Evolutionary conservation across 2,888 invertebrate genomes (phyloP).

Genomic region (Drosophila meridiana): DNA sequence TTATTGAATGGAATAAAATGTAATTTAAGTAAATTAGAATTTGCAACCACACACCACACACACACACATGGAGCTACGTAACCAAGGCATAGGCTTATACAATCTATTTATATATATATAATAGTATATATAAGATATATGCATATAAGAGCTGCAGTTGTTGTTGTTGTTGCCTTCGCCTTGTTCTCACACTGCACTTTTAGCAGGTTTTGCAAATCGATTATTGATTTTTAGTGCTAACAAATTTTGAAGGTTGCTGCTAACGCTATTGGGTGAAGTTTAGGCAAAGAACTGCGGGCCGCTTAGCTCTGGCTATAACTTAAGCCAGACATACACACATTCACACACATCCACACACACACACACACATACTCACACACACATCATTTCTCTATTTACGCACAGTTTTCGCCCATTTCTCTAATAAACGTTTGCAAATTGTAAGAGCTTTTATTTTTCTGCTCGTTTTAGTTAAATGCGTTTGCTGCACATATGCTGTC

Average conservation of each 20-base stretch:
- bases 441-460: conserved; percentile 18
- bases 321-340: background rate
- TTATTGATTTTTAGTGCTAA: conserved; percentile 67
- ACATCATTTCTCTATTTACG: conserved; percentile 8
- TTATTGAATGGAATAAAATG: conserved; percentile 79
- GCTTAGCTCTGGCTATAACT: conserved; percentile 27
- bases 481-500: conserved; percentile 10
- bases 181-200: conserved; percentile 44
- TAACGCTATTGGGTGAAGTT: conserved; percentile 41
- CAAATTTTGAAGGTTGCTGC: conserved; percentile 61
- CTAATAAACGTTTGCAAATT: conserved; percentile 21
- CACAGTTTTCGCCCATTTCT: conserved; percentile 6
- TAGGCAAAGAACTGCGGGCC: conserved; percentile 24
- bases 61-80: conserved; percentile 10
- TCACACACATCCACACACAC: background rate
- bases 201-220: conserved; percentile 56
- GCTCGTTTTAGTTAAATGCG: conserved; percentile 15
- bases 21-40: conserved; percentile 80
- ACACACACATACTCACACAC: too few relatives aligned
- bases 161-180: background rate
- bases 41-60: conserved; percentile 57
- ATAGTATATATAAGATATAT: conserved; percentile 13
- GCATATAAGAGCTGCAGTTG: conserved; percentile 31
- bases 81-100: conserved; percentile 15
- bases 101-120: conserved; percentile 1